Evolutionary conservation across 2,888 invertebrate genomes (phyloP), one percentile per base, ranked within the genome.

Genomic region (Andricus curvator): DNA sequence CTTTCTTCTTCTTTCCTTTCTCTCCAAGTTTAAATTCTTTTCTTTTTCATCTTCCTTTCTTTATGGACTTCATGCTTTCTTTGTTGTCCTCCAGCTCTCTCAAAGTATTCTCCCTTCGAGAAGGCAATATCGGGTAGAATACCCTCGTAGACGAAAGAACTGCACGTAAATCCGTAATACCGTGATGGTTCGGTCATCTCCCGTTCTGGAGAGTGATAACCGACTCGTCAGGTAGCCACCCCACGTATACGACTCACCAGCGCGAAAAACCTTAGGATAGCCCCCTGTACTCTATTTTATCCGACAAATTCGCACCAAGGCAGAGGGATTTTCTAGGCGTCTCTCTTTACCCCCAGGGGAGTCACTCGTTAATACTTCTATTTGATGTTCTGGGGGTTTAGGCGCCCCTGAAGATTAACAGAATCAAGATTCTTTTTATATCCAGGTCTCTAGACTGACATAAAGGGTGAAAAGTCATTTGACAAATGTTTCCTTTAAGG

Each of bases 141-240:
- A 51, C 29, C 70, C 29, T 74, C 33, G 51, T 74, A 74, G 48
- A 74, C 51, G 51, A 20, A 29, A 56, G 70, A 51, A 51, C 44
- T 56, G 66, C 80, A 78, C 78, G 74, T 80, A 83, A 83, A 83
- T 83, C 83, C 79, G 82, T 79, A 81, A 76, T 81, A 68, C 65
- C 64, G 62, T 48, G 62, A n/a, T 70, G 79, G 48, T 60, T 25
- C 51, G 68, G 66, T 81, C 78, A 78, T 81, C 79, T 78, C 41
- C 70, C 41, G 33, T 44, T 29, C 64, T 64, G 29, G 44, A 68
- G 60, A 74, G 56, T 78, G 79, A 83, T 82, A 83, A 80, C 79
- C 29, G 64, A 77, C 81, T 82, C 74, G 82, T 82, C 80, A 82
- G 78, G 78, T 80, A 79, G 64, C 56, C 56, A 66, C 37, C 60